These are phyloP conservation scores for Wasmannia auropunctata DNA, from an alignment of 1,140 invertebrate genomes.

Conservation along the genomic window DNA sequence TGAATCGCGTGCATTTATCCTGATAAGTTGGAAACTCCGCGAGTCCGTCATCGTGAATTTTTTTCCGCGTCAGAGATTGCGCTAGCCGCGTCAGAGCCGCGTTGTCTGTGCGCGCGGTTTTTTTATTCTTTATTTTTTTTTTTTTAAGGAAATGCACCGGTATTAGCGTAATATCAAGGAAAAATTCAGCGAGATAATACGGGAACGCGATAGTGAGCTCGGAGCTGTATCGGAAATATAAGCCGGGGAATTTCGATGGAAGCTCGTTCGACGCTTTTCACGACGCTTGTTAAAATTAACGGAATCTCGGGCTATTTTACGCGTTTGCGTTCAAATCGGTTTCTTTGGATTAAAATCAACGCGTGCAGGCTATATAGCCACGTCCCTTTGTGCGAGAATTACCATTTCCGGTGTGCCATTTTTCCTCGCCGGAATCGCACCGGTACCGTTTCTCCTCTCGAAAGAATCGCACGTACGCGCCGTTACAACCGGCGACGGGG, in stretches of 20 bases:
- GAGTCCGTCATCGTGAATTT: constrained; percentile 18
- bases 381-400: not conserved
- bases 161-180: constrained; percentile 12
- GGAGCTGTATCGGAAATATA: constrained; percentile 12
- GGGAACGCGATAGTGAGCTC: not conserved
- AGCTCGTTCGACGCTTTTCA: not conserved
- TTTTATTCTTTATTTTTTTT: too few relatives aligned
- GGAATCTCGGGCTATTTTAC: not conserved
- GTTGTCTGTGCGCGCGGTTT: constrained; percentile 15
- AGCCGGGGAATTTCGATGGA: not conserved
- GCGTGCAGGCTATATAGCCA: too few relatives aligned
- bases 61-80: not conserved
- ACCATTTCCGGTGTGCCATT: not conserved
- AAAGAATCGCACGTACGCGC: not conserved
- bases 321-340: not conserved
- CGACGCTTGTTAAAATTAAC: not conserved
- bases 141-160: not conserved
- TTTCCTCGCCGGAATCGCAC: not conserved
- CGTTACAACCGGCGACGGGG: not conserved
- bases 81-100: not conserved
- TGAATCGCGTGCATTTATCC: not conserved
- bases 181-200: not conserved
- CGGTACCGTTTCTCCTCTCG: not conserved
- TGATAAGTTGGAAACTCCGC: constrained; percentile 29
- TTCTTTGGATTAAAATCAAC: not conserved